Base-by-base conservation (phyloP, 2,797 vertebrate species). In the Carcharodon carcharias region DNA sequence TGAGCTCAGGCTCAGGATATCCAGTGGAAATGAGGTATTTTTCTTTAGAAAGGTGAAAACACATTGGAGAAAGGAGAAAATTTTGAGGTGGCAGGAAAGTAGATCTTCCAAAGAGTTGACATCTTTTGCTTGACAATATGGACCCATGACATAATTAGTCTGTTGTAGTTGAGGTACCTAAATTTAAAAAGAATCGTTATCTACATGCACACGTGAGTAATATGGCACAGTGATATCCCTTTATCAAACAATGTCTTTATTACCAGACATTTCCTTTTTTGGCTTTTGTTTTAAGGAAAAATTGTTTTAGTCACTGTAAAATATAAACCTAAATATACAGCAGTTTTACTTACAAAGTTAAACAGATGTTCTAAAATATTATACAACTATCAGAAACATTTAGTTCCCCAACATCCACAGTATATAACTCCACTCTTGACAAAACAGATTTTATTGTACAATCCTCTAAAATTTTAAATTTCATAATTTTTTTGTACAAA, bases 321-420 rank as follows among this genome's bases (percentile, higher is more conserved):
- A 99, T 99, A 99, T 99, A 99, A 99, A 99, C 99, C 99, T 99
- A 99, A 99, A 99, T 99, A 98, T 98, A 98, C 98, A 98, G 97
- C 98, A 98, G 99, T 99, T 98, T 99, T 99, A 99, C 98, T 99
- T 99, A 99, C 99, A 99, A 99, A 99, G 98, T 99, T 99, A 99
- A 99, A 99, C 98, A 99, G 98, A 98, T 98, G 98, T 98, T 98
- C 98, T 98, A 98, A 99, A 98, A 98, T 98, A 98, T 98, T 97
- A 97, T 97, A 98, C 98, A 99, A 98, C 98, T 98, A 98, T 98
- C 98, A 98, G 98, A 99, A 98, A 98, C 98, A 98, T 98, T 98
- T 99, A 98, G 98, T 97, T 98, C 97, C 94, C 97, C 97, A 97
- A 98, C 97, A 97, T 97, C 97, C 98, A 97, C 97, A 97, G 97